These are phyloP conservation scores for Leptinotarsa peninsularis DNA, from an alignment of 2,888 invertebrate species.

Conservation along the genomic window DNA sequence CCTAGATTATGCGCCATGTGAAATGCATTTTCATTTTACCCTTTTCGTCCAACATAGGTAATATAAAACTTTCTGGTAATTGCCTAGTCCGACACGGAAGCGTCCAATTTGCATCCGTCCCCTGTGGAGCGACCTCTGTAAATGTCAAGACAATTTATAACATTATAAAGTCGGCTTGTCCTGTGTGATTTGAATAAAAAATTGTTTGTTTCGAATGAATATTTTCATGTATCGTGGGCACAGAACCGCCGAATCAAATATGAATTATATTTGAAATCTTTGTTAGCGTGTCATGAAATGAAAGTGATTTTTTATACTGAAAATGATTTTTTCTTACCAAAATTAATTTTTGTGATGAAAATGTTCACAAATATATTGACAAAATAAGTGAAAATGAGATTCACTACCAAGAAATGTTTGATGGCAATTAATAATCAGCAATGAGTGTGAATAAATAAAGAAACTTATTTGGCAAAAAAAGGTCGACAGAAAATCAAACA, in stretches of 20 bases:
- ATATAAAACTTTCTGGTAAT: conserved; percentile 18
- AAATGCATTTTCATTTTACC: not conserved
- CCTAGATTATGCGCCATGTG: not conserved
- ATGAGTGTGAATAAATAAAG: too few relatives aligned
- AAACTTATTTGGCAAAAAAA: too few relatives aligned
- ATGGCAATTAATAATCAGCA: too few relatives aligned
- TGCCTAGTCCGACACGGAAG: conserved; percentile 13
- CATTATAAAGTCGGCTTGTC: conserved; percentile 15
- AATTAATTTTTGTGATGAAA: too few relatives aligned
- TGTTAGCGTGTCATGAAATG: not conserved
- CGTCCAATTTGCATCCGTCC: conserved; percentile 31
- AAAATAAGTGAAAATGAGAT: too few relatives aligned
- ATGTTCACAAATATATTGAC: too few relatives aligned
- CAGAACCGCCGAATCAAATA: not conserved
- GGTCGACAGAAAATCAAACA: too few relatives aligned
- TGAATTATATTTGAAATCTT: too few relatives aligned
- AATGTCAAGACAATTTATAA: conserved; percentile 37
- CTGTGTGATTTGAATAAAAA: not conserved
- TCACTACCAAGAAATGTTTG: too few relatives aligned
- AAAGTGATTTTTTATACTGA: too few relatives aligned
- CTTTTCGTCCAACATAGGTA: not conserved
- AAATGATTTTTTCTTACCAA: too few relatives aligned
- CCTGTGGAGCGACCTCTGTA: conserved; percentile 35
- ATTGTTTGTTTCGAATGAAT: not conserved
- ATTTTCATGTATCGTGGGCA: not conserved